Evolutionary conservation across 1,140 invertebrate species (phyloP).

Genomic region (Thrips palmi): DNA sequence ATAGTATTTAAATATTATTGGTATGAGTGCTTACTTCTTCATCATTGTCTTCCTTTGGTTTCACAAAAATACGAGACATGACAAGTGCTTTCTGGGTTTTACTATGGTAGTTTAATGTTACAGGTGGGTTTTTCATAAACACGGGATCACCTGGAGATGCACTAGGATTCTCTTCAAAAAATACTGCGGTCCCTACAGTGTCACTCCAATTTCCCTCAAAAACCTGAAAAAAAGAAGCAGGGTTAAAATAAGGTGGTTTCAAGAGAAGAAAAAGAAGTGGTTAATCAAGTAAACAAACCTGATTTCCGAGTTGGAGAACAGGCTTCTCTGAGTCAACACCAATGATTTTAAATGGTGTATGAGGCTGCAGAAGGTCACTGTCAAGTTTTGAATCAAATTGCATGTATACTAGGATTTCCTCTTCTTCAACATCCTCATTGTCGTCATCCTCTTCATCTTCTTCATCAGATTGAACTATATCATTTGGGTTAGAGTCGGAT

Average conservation of each 20-base stretch:
- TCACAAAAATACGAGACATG: conserved; percentile 15
- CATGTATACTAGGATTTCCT: conserved; percentile 16
- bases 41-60: conserved; percentile 12
- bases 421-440: conserved; percentile 11
- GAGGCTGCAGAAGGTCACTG: conserved; percentile 10
- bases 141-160: conserved; percentile 9
- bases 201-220: conserved; percentile 15
- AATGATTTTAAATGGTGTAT: conserved; percentile 13
- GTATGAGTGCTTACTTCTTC: too few relatives aligned
- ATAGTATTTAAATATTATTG: too few relatives aligned
- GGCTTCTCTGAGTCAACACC: conserved; percentile 15
- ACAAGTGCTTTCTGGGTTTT: conserved; percentile 14
- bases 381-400: conserved; percentile 14
- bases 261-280: neutral
- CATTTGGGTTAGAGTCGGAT: too few relatives aligned
- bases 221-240: conserved; percentile 12
- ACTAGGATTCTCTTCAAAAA: conserved; percentile 12
- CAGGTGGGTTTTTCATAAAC: conserved; percentile 10
- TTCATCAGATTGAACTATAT: too few relatives aligned
- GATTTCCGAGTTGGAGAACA: conserved; percentile 14
- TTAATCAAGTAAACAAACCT: conserved; percentile 11
- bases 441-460: conserved; percentile 5
- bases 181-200: conserved; percentile 15
- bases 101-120: conserved; percentile 11
- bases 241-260: neutral